A percentile compares a stretch with the other conserved stretches of the same genome.
Evolutionary conservation across 2,888 invertebrate genomes (phyloP).

Genomic region (Drosophila rubida): DNA sequence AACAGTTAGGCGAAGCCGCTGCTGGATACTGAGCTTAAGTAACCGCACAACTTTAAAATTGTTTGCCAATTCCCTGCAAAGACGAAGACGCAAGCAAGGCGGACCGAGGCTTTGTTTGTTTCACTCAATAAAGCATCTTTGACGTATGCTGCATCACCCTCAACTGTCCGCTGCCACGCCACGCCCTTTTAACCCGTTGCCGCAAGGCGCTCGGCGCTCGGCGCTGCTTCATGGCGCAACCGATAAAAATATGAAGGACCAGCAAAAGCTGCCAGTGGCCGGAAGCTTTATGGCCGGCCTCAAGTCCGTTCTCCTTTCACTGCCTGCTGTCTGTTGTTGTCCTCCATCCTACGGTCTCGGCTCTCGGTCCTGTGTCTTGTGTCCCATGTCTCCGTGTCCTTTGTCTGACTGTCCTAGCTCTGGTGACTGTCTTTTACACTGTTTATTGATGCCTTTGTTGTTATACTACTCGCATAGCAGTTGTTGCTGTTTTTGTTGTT

Average conservation of each 20-base stretch:
- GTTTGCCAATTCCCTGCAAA: conserved; percentile 50
- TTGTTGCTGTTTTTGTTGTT: conserved; percentile 35
- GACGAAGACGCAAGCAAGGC: not conserved
- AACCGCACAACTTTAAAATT: conserved; percentile 79
- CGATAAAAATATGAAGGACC: conserved; percentile 67
- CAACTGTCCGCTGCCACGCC: conserved; percentile 14
- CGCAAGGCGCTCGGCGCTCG: conserved; percentile 7
- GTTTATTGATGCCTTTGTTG: conserved; percentile 73
- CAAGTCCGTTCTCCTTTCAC: conserved; percentile 24
- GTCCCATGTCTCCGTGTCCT: conserved; percentile 14
- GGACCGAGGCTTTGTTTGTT: conserved; percentile 64
- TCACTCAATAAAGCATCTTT: conserved; percentile 77
- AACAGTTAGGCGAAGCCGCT: conserved; percentile 34
- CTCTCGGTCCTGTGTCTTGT: conserved; percentile 12
- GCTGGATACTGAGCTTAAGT: conserved; percentile 53
- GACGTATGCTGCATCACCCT: conserved; percentile 56
- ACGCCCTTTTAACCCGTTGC: conserved; percentile 17
- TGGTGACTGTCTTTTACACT: conserved; percentile 73
- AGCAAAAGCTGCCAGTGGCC: conserved; percentile 52
- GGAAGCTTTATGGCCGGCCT: conserved; percentile 62
- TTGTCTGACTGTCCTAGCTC: conserved; percentile 24
- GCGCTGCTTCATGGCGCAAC: conserved; percentile 15
- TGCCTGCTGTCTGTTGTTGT: not conserved
- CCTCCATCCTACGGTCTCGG: conserved; percentile 1
- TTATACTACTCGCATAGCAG: not conserved